Conservation (phyloP, 2,888 invertebrate species). For the Nipponacmea schrenckii region DNA sequence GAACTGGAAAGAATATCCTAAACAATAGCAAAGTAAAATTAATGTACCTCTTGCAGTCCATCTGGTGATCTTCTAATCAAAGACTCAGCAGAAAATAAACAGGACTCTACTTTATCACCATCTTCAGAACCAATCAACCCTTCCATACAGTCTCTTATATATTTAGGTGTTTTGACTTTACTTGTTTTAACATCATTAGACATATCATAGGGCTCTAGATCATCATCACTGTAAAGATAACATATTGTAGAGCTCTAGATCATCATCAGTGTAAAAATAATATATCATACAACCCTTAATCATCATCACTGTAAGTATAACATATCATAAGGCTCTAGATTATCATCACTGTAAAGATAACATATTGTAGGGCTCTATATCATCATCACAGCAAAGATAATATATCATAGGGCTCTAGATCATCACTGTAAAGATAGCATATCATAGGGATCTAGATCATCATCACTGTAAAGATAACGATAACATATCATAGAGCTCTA, state of each 20-base stretch:
- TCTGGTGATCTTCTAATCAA: slow-evolving; percentile 75
- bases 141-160: slow-evolving; percentile 82
- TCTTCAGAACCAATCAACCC: slow-evolving; percentile 78
- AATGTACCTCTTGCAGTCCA: slow-evolving; percentile 56
- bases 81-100: slow-evolving; percentile 76
- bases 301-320: not conserved
- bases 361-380: slow-evolving; percentile 4
- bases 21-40: too few species aligned
- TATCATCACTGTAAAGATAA: not conserved
- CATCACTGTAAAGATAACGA: slow-evolving; percentile 75
- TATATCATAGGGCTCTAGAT: too few species aligned
- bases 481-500: slow-evolving; percentile 85
- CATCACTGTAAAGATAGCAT: too few species aligned
- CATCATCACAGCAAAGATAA: not conserved
- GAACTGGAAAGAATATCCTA: too few species aligned
- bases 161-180: slow-evolving; percentile 77
- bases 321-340: too few species aligned
- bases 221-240: slow-evolving; percentile 75
- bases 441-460: slow-evolving; percentile 75
- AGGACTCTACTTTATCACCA: slow-evolving; percentile 77
- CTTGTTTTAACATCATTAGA: slow-evolving; percentile 76
- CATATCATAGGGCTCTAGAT: slow-evolving; percentile 84
- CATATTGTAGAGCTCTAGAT: slow-evolving; percentile 84
- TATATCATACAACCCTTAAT: too few species aligned
- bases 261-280: slow-evolving; percentile 72